A percentile compares a stretch with the other conserved stretches of the same genome.
Conservation (phyloP, 2,888 invertebrate species). For the Dynastes grantii region DNA sequence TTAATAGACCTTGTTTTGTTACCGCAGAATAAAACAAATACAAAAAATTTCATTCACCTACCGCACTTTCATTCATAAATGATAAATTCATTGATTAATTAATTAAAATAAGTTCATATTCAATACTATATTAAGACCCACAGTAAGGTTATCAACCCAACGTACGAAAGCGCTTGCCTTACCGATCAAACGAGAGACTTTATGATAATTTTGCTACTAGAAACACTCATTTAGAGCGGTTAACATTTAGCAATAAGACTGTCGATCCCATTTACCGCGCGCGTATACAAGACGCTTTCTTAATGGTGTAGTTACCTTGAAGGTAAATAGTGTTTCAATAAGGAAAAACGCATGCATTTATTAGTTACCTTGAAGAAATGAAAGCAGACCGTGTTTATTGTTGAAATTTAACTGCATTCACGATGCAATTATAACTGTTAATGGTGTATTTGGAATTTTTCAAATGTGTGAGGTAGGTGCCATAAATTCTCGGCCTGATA, state of each 20-base stretch:
- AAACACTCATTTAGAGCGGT: constrained; percentile 3
- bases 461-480: neutral
- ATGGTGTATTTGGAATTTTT: neutral
- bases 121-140: neutral
- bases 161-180: neutral
- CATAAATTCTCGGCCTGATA: too few species aligned
- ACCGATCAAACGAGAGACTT: constrained; percentile 4
- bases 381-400: constrained; percentile 33
- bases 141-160: neutral
- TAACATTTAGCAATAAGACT: constrained; percentile 15
- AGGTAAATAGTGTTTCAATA: constrained; percentile 32
- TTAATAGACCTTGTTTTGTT: too few species aligned
- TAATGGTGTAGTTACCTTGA: constrained; percentile 36
- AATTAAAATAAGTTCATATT: too few species aligned
- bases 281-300: constrained; percentile 1
- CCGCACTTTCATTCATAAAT: too few species aligned
- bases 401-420: constrained; percentile 19
- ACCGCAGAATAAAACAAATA: too few species aligned
- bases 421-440: constrained; percentile 20
- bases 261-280: neutral
- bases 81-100: too few species aligned
- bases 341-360: constrained; percentile 21
- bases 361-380: constrained; percentile 44
- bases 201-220: neutral
- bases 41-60: too few species aligned